These are phyloP conservation scores for Gastrophryne carolinensis DNA, from an alignment of 2,797 vertebrate genomes.

Conservation along the genomic window DNA sequence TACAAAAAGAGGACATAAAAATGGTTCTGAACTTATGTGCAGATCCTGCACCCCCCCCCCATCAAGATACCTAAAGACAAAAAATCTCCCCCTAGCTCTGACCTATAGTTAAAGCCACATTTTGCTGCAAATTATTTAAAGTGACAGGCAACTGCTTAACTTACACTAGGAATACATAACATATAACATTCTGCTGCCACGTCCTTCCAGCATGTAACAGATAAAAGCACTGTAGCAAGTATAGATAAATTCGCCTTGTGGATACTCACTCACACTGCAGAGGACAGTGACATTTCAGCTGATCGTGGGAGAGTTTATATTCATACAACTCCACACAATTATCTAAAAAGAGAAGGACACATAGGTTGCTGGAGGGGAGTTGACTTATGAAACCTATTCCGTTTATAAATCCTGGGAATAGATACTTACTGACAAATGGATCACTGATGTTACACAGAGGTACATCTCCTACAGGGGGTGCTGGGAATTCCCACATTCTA, in stretches of 20 bases:
- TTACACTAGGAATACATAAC: too few relatives aligned
- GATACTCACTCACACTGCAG: constrained; percentile 53
- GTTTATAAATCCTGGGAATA: neutral
- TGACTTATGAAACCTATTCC: neutral
- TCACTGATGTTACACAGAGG: constrained; percentile 52
- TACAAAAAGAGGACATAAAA: too few relatives aligned
- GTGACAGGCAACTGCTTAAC: too few relatives aligned
- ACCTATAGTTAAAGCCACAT: too few relatives aligned
- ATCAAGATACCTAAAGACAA: too few relatives aligned
- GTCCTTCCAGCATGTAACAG: too few relatives aligned
- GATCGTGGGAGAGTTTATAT: constrained; percentile 51
- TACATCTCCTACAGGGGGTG: constrained; percentile 26
- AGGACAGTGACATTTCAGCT: constrained; percentile 50
- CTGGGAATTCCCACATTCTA: constrained; percentile 52
- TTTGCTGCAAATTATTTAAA: too few relatives aligned
- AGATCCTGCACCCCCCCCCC: too few relatives aligned
- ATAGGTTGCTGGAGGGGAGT: neutral
- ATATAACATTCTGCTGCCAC: too few relatives aligned
- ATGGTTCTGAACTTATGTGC: too few relatives aligned
- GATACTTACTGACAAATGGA: constrained; percentile 42
- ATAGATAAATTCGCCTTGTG: neutral
- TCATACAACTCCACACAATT: constrained; percentile 49
- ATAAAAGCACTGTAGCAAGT: too few relatives aligned
- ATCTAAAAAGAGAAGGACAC: constrained; percentile 8
- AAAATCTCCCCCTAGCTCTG: too few relatives aligned